phyloP scores from a whole-genome alignment of 2,113 vertebrate genomes.

The Eretmochelys imbricata region DNA sequence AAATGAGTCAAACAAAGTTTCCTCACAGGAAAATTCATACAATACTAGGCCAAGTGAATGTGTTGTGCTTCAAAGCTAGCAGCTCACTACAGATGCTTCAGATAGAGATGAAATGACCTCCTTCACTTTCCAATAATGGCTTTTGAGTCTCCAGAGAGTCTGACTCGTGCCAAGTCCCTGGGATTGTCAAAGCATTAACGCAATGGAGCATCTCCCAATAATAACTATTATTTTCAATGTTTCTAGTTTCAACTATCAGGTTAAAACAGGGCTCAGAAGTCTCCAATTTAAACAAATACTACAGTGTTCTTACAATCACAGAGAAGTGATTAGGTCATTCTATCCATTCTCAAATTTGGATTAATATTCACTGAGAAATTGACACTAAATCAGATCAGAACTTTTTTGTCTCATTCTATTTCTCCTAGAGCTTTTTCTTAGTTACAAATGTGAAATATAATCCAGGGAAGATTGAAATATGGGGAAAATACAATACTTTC shows the following conservation, averaged over 20 bases:
- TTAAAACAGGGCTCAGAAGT: background rate
- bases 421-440: background rate
- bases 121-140: background rate
- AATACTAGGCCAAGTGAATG: background rate
- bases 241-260: background rate
- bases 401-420: background rate
- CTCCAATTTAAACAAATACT: background rate
- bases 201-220: background rate
- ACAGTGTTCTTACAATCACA: background rate
- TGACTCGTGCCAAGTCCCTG: background rate
- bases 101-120: background rate
- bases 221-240: background rate
- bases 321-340: background rate
- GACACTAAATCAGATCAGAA: background rate
- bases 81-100: background rate
- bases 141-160: background rate
- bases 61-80: background rate
- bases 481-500: background rate
- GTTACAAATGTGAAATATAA: accelerated
- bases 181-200: background rate
- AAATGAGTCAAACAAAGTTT: constrained; percentile 6
- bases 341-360: background rate
- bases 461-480: background rate
- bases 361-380: background rate
- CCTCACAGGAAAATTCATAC: background rate